These are phyloP conservation scores for Coilia nasus DNA, from an alignment of 2,797 vertebrate genomes.

Conservation along the genomic window DNA sequence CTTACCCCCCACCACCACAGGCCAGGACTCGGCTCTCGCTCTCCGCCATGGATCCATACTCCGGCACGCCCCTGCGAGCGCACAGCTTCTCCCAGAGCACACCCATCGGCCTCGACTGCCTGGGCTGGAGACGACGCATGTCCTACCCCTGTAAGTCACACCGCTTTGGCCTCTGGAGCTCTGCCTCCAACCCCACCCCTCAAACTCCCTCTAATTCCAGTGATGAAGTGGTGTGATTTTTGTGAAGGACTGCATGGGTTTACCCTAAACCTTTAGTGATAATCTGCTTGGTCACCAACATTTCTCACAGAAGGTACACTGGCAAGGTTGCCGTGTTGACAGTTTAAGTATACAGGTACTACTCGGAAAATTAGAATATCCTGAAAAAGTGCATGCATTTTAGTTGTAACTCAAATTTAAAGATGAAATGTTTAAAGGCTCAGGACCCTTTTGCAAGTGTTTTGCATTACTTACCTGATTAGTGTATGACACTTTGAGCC, in stretches of 20 bases:
- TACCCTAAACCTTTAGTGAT: not conserved
- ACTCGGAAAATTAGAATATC: too few relatives aligned
- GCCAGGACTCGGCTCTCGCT: slow-evolving; percentile 59
- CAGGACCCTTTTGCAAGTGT: too few relatives aligned
- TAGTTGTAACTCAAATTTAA: too few relatives aligned
- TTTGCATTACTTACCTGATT: too few relatives aligned
- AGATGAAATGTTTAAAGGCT: too few relatives aligned
- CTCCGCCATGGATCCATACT: slow-evolving; percentile 63
- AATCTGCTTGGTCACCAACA: not conserved
- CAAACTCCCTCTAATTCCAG: too few relatives aligned
- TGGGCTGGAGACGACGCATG: slow-evolving; percentile 71
- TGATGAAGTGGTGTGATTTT: too few relatives aligned
- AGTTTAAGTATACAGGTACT: slow-evolving; percentile 13
- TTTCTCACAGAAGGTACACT: not conserved
- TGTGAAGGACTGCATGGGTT: not conserved
- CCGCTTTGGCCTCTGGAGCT: too few relatives aligned
- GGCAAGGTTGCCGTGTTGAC: not conserved
- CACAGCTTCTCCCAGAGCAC: slow-evolving; percentile 86
- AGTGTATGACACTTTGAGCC: too few relatives aligned
- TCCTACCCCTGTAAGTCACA: slow-evolving; percentile 76
- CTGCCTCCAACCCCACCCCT: too few relatives aligned
- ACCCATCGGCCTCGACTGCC: slow-evolving; percentile 80
- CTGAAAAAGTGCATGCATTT: too few relatives aligned
- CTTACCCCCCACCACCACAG: slow-evolving; percentile 61
- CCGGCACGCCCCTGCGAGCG: slow-evolving; percentile 70